Conservation (phyloP, 2,797 vertebrate species). For the Lerista edwardsae region DNA sequence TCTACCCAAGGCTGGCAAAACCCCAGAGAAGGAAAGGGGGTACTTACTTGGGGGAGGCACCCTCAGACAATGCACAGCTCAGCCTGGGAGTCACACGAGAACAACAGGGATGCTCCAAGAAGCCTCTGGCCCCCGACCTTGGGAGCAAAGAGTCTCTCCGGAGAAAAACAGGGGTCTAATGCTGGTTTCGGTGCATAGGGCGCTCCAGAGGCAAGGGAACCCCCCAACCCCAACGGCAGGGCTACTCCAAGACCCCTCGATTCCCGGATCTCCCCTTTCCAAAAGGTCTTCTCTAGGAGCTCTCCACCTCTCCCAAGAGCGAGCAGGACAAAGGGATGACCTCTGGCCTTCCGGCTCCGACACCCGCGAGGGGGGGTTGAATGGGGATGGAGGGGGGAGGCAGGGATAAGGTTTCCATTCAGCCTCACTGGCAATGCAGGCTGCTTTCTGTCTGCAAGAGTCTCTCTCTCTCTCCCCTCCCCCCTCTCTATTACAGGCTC, state of each 20-base stretch:
- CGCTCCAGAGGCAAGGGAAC: neutral
- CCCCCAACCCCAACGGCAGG: too few species aligned
- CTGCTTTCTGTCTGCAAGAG: too few species aligned
- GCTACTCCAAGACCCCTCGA: too few species aligned
- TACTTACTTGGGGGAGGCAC: neutral
- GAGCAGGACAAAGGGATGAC: conserved; percentile 21
- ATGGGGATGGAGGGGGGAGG: too few species aligned
- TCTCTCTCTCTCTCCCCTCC: too few species aligned
- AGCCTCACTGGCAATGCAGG: neutral
- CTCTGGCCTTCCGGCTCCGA: neutral
- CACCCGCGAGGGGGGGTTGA: neutral
- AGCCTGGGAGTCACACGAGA: too few species aligned
- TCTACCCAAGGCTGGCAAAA: neutral
- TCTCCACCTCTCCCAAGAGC: neutral
- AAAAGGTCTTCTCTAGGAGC: neutral
- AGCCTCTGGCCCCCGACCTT: too few species aligned
- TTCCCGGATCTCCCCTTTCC: neutral
- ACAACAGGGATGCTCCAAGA: neutral
- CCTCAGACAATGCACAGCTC: too few species aligned
- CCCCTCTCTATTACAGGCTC: too few species aligned
- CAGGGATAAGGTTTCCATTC: neutral
- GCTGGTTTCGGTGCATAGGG: neutral
- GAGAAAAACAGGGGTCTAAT: too few species aligned
- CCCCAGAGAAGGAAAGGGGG: neutral
- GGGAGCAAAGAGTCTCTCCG: neutral